Percentiles rank a stretch among this genome's conserved stretches.
Conservation (phyloP, 2,888 invertebrate genomes). For the Esperia sulphurella region DNA sequence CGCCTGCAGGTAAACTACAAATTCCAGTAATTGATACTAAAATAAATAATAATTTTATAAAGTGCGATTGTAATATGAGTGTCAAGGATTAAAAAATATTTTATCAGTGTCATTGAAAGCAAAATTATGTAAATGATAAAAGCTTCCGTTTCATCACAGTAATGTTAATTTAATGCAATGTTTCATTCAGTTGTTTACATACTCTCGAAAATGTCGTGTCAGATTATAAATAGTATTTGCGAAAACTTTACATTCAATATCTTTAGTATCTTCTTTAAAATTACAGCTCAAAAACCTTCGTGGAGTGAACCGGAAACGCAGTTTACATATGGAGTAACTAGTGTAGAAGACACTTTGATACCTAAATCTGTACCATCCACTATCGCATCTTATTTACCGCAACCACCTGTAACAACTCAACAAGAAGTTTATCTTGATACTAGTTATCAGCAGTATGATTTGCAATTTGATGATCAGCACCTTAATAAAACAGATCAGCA, state of each 20-base stretch:
- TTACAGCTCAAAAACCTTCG: conserved; percentile 71
- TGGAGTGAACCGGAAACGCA: conserved; percentile 66
- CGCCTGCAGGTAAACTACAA: conserved; percentile 71
- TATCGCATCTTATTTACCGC: conserved; percentile 50
- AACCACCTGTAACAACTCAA: conserved; percentile 50
- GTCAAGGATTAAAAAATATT: conserved; percentile 3
- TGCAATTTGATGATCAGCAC: conserved; percentile 22
- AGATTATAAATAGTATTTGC: conserved; percentile 40
- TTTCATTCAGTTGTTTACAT: conserved; percentile 33
- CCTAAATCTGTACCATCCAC: conserved; percentile 53
- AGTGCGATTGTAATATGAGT: conserved; percentile 3
- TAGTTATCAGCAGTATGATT: conserved; percentile 16
- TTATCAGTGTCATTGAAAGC: conserved; percentile 15
- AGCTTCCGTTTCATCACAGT: conserved; percentile 40
- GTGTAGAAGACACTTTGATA: conserved; percentile 52
- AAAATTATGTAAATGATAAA: conserved; percentile 47
- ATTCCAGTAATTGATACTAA: neutral
- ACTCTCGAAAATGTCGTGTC: conserved; percentile 39
- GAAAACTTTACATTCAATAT: conserved; percentile 37
- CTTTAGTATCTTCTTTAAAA: conserved; percentile 46
- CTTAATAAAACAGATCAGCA: conserved; percentile 23
- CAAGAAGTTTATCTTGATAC: conserved; percentile 36
- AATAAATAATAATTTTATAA: neutral
- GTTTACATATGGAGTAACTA: conserved; percentile 57
- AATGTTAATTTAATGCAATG: conserved; percentile 16